These are phyloP conservation scores for Morphnarchus princeps DNA, from an alignment of 2,113 vertebrate species.

Conservation along the genomic window DNA sequence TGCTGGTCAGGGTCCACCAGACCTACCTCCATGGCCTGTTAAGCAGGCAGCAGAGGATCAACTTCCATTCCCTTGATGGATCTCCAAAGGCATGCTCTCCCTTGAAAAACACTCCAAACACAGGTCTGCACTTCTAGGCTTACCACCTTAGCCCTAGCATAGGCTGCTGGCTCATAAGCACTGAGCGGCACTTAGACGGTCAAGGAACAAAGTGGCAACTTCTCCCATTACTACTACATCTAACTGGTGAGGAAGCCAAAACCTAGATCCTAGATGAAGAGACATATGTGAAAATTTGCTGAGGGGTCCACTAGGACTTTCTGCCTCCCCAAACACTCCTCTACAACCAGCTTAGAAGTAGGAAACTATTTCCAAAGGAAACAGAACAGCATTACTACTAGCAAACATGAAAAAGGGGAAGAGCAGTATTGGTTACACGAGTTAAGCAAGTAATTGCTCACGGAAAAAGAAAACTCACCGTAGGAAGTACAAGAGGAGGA, in stretches of 20 bases:
- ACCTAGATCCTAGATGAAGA: neutral
- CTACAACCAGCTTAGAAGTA: neutral
- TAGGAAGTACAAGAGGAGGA: neutral
- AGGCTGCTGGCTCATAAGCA: neutral
- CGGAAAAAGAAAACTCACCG: neutral
- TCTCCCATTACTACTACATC: neutral
- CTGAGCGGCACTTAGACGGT: fast-evolving
- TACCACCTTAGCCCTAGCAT: neutral
- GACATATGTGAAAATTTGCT: neutral
- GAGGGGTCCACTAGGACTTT: neutral
- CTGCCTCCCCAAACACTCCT: neutral
- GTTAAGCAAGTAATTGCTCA: neutral
- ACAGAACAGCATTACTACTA: neutral
- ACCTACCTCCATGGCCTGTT: fast-evolving
- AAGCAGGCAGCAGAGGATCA: neutral
- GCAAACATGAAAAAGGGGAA: neutral
- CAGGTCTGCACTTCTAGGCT: neutral
- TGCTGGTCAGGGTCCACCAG: neutral
- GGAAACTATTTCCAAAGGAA: neutral
- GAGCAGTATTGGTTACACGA: neutral
- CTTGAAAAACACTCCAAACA: too few species aligned
- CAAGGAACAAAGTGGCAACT: too few species aligned
- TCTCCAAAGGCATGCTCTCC: neutral
- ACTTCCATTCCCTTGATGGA: neutral
- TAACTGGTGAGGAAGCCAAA: neutral